Evolutionary conservation across 2,888 invertebrate species (phyloP), one percentile per base, ranked within the genome.

Genomic region (Perizoma affinitatum): DNA sequence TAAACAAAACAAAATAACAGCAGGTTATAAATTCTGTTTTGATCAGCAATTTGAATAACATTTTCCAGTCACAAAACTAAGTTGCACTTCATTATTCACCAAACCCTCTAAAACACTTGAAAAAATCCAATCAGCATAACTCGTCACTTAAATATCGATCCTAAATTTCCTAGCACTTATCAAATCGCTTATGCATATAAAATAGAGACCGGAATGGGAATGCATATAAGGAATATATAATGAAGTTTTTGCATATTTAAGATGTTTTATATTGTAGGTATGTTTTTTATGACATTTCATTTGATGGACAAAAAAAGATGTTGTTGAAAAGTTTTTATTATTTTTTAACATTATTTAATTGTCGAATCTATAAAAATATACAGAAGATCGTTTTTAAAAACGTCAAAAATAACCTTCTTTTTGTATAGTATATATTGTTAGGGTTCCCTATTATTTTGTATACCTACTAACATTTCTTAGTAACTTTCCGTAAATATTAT

Each of bases 81-180:
- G 82, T 81, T 82, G 80, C 84, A 81, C 90, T 90, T 86, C 87
- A 89, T 89, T 89, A 91, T 92, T 88, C 91, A 88, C 76, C 83
- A 80, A 79, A 81, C 89, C 86, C 86, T 81, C 75, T 69, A 75
- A 82, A 77, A 80, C 87, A 88, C 90, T 90, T 84, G 87, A 89
- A 90, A 91, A 90, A 90, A 90, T 88, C 90, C 88, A 91, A 92
- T 92, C 92, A 92, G 91, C 92, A 90, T 88, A 91, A 90, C 89
- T 90, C 90, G 86, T 88, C 87, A 87, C 86, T 88, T 86, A 83
- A 86, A 86, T 85, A 89, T 91, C 86, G 90, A 91, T 89, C 90
- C 87, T 86, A 88, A 88, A 90, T 90, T 89, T 87, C 82, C 82
- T 67, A 86, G 82, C 84, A 90, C 89, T 90, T 88, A 87, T 84